Evolutionary conservation across 2,113 vertebrate genomes (phyloP).

Genomic region (Promerops cafer): DNA sequence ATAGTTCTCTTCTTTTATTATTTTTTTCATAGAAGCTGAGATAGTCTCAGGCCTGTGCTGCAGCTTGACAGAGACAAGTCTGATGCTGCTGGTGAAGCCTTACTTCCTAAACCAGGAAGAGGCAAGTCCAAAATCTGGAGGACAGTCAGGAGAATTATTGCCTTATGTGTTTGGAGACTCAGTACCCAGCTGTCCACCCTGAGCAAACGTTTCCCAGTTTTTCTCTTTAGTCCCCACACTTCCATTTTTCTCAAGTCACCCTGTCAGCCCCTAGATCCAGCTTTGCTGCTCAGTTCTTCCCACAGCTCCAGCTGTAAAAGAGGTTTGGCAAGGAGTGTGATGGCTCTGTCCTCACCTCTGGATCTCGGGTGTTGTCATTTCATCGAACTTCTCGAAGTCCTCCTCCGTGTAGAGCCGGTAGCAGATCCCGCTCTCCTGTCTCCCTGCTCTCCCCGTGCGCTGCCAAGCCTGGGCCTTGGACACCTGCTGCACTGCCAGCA

Average conservation of each 20-base stretch:
- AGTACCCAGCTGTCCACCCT: background rate
- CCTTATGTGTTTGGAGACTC: background rate
- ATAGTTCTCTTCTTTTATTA: background rate
- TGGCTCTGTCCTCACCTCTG: constrained; percentile 79
- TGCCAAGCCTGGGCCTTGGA: constrained; percentile 98
- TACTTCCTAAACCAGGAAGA: background rate
- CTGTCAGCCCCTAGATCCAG: background rate
- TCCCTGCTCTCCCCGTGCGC: constrained; percentile 86
- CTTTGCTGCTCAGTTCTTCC: background rate
- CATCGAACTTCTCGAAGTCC: constrained; percentile 87
- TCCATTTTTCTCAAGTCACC: background rate
- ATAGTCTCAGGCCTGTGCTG: background rate
- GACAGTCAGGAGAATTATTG: background rate
- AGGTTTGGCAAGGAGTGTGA: background rate
- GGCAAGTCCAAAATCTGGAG: background rate
- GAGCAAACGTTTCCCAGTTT: background rate
- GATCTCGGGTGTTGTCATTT: constrained; percentile 92
- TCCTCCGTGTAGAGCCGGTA: constrained; percentile 94
- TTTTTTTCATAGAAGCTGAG: background rate
- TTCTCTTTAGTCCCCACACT: background rate
- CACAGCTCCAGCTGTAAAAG: background rate
- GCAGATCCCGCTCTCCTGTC: constrained; percentile 85
- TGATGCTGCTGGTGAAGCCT: background rate
- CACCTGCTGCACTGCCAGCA: constrained; percentile 89
- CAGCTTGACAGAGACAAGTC: background rate